A percentile compares a stretch with the other conserved stretches of the same genome.
phyloP scores from a whole-genome alignment of 1,140 invertebrate genomes.

The Drosophila busckii region DNA sequence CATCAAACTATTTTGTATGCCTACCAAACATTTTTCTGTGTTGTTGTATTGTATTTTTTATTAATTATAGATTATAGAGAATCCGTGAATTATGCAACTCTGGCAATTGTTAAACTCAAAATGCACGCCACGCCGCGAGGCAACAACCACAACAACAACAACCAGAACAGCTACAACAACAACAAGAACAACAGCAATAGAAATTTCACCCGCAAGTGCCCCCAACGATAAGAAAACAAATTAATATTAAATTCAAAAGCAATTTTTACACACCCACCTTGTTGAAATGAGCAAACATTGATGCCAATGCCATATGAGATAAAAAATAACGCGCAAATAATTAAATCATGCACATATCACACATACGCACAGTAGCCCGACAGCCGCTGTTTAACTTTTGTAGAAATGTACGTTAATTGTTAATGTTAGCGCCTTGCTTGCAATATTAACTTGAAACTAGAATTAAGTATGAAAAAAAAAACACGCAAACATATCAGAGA shows the following conservation, averaged over 20 bases:
- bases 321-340: constrained; percentile 8
- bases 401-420: constrained; percentile 17
- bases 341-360: constrained; percentile 8
- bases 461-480: no score
- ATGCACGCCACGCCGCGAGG: constrained; percentile 60
- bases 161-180: constrained; percentile 9
- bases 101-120: constrained; percentile 70
- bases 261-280: constrained; percentile 41
- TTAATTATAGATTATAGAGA: constrained; percentile 75
- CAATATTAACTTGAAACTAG: no score
- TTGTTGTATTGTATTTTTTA: constrained; percentile 76
- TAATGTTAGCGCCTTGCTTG: constrained; percentile 20
- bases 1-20: constrained; percentile 39
- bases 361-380: constrained; percentile 56
- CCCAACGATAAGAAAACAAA: no score
- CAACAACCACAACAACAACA: constrained; percentile 18
- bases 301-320: constrained; percentile 32
- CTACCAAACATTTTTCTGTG: constrained; percentile 59
- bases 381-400: constrained; percentile 10
- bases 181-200: constrained; percentile 33
- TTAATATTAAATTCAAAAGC: constrained; percentile 34
- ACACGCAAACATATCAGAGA: constrained; percentile 61
- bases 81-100: constrained; percentile 75
- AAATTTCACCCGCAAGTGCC: constrained; percentile 49
- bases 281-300: constrained; percentile 45